These are phyloP conservation scores for Xerus inauris DNA, from an alignment of 2,113 vertebrate genomes.

Conservation along the genomic window DNA sequence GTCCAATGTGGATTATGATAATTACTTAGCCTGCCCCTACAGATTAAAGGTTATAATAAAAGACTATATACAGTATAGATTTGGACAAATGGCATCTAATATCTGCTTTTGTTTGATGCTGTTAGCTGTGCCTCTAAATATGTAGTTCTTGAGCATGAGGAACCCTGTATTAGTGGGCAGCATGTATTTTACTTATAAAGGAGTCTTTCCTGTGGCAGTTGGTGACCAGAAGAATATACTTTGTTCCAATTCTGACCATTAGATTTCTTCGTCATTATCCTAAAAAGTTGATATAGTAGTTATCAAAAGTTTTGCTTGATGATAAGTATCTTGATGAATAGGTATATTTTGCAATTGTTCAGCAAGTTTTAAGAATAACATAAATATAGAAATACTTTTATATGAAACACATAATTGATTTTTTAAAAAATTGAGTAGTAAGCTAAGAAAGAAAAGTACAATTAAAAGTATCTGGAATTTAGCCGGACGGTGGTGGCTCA, in stretches of 20 bases:
- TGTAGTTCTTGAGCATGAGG: neutral
- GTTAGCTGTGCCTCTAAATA: neutral
- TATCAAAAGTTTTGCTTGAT: slow-evolving; percentile 9
- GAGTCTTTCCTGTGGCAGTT: neutral
- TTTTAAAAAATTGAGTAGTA: neutral
- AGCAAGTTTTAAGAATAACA: neutral
- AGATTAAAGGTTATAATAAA: neutral
- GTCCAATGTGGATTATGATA: neutral
- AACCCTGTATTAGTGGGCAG: neutral
- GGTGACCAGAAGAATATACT: neutral
- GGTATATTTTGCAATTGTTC: neutral
- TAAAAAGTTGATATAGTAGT: neutral
- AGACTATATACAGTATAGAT: neutral
- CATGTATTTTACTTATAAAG: neutral
- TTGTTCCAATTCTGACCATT: neutral
- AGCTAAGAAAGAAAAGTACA: slow-evolving; percentile 19
- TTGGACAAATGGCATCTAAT: neutral
- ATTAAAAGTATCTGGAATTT: slow-evolving; percentile 4
- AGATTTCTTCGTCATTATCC: neutral
- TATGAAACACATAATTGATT: neutral
- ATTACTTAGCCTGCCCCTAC: neutral
- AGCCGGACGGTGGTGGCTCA: too few species aligned
- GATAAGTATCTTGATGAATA: neutral
- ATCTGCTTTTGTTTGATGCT: neutral
- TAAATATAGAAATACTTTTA: neutral